phyloP scores from a whole-genome alignment of 2,113 vertebrate genomes.

The Tupaia chinensis region DNA sequence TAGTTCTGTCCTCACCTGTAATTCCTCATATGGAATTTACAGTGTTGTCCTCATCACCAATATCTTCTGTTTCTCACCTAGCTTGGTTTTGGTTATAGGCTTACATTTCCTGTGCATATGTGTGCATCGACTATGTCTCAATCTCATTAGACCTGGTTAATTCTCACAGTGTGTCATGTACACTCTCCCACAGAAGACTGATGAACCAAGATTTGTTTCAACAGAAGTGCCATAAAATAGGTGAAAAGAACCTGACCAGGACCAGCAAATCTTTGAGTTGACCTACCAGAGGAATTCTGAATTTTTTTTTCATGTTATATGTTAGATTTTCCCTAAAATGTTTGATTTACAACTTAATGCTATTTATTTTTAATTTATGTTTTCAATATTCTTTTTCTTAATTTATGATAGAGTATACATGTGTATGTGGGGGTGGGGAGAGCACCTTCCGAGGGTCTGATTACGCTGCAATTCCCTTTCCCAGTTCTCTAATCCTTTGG shows the following conservation, averaged over 20 bases:
- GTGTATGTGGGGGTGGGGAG: no score
- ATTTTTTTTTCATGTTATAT: neutral
- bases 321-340: neutral
- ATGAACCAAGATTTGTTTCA: no score
- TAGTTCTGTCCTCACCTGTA: neutral
- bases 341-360: neutral
- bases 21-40: rapidly evolving
- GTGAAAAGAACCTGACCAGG: rapidly evolving
- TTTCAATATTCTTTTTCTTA: no score
- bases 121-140: neutral
- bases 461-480: no score
- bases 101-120: rapidly evolving
- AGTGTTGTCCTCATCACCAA: no score
- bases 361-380: no score
- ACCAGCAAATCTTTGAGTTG: rapidly evolving
- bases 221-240: rapidly evolving
- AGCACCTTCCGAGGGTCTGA: no score
- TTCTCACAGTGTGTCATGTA: rapidly evolving
- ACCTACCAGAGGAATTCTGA: no score
- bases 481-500: no score
- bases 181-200: neutral
- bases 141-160: rapidly evolving
- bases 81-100: neutral
- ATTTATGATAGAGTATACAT: no score
- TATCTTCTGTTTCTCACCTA: neutral